Percentiles rank a stretch among this genome's conserved stretches.
Conservation (phyloP, 2,888 invertebrate species). For the Drosophila recens region DNA sequence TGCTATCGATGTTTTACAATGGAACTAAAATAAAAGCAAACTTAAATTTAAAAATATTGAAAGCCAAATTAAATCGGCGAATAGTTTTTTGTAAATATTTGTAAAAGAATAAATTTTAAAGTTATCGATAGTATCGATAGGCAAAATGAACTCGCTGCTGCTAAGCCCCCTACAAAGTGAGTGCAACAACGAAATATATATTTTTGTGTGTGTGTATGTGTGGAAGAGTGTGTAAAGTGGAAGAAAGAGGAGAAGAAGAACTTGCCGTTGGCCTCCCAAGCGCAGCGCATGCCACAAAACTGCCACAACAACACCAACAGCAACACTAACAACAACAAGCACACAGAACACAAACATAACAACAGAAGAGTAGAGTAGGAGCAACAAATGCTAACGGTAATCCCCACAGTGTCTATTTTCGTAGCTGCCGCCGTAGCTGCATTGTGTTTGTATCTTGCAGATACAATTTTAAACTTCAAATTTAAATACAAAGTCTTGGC, state of each 20-base stretch:
- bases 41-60: not conserved
- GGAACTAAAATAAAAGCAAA: not conserved
- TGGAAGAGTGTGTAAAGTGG: conserved; percentile 8
- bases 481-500: conserved; percentile 77
- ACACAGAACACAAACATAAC: conserved; percentile 12
- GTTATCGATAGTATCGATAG: conserved; percentile 19
- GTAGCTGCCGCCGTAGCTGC: conserved; percentile 47
- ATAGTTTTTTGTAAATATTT: too few species aligned
- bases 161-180: conserved; percentile 35
- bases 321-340: not conserved
- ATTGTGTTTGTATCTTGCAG: conserved; percentile 66
- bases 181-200: conserved; percentile 12
- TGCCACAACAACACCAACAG: conserved; percentile 30
- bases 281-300: conserved; percentile 62
- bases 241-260: conserved; percentile 27
- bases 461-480: conserved; percentile 75
- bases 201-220: not conserved
- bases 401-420: conserved; percentile 75
- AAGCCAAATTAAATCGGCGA: too few species aligned
- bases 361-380: conserved; percentile 11
- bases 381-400: conserved; percentile 73
- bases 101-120: too few species aligned
- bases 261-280: conserved; percentile 78
- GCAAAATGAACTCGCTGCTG: conserved; percentile 5
- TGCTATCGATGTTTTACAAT: not conserved